Base-by-base conservation (phyloP, 23 tunicate genomes). In the Ciona savignyi region DNA sequence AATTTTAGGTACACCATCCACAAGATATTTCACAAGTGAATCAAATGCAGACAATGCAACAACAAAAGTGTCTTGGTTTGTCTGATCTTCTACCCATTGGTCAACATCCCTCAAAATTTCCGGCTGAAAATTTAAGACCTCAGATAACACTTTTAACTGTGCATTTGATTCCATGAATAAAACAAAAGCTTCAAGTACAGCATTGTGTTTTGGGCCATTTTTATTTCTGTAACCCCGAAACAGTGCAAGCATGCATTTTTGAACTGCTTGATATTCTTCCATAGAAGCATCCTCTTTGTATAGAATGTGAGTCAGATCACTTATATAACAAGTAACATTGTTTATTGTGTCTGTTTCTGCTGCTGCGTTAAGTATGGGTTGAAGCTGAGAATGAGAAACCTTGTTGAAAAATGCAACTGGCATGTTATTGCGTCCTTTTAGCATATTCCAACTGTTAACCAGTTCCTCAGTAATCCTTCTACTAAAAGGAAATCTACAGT, bases 61-160 rank as follows among this genome's bases (percentile, higher is more conserved):
- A 27, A 35, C 32, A 19, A 81, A 69, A 20, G 31, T 68, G 25
- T 29, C 51, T 34, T 26, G 27, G 30, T 32, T 0, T 6, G n/a
- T 31, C 48, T 80, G 83, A 23, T 35, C 25, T 0, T 76, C 35
- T 21, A 76, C 25, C 95, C 95, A 87, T 0, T 51, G 31, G 15
- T 63, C 48, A 21, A 34, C 23, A 21, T 51, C 42, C 23, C 3
- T 66, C 49, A 87, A 30, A 23, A 81, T 63, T 1, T 71, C 79
- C 20, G 78, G 60, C 42, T 63, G 65, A 24, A 74, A 66, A 1
- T 60, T 63, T 28, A 87, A 32, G 26, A 81, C 70, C 28, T 70
- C 75, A 1, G 82, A 29, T 32, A 87, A 76, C 30, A 30, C 56
- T 22, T 31, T 49, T 27, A 87, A 32, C 60, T 48, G 25, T 51